Base-by-base conservation (phyloP, 1,140 invertebrate genomes). In the Drosophila orosa region DNA sequence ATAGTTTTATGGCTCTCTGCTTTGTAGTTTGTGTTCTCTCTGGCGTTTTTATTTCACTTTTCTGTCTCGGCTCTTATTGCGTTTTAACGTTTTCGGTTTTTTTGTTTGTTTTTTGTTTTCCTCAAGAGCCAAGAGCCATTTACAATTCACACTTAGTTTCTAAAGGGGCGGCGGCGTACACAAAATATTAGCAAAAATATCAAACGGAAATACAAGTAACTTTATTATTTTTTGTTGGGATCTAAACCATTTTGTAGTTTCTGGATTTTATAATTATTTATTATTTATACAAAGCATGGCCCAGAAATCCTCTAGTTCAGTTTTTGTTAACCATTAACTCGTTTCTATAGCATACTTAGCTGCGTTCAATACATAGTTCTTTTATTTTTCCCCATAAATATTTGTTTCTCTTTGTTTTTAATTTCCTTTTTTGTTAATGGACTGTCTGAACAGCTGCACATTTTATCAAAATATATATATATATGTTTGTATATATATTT, bases 381-480 rank as follows among this genome's bases (percentile, higher is more conserved):
- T 40, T 40, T 7, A 33, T 15, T 68, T 68, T 58, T 17, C 47
- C 31, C 13, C 15, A 9, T 50, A 48, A 72, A 40, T 56, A 48
- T 44, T 42, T 50, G n/a, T n/a, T 31, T 27, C 10, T 45, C 19
- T 50, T 40, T 58, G 31, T 44, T 47, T 31, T 42, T 25, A 56
- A 37, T 10, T 58, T 59, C 25, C 19, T 40, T 3, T 31, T 4
- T 19, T 31, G 54, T 65, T 19, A 39, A 45, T 67, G 40, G 35
- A 55, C 31, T 58, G 44, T 27, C 12, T 27, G 29, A 31, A 33
- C 44, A 44, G 19, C 25, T 50, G 78, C 61, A 63, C 33, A 65
- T 50, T 74, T 66, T 76, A 76, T 58, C 69, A 80, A 80, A 84
- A 80, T 80, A 84, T 69, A 79, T 80, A 84, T 69, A 79, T 80